Conservation (phyloP, 2,113 vertebrate species). For the Cheirogaleus medius region DNA sequence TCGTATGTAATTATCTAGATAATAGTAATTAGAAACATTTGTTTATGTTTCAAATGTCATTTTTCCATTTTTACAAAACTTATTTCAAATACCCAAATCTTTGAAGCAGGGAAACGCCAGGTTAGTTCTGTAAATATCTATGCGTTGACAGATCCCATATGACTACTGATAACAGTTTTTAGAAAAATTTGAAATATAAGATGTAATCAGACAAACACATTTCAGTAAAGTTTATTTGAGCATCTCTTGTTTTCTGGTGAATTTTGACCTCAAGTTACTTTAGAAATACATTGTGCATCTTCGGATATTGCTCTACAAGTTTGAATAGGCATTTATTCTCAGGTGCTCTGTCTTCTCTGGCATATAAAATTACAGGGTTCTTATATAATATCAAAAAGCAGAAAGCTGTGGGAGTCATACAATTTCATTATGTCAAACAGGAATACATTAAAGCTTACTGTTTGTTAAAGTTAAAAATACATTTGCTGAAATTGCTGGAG, state of each 20-base stretch:
- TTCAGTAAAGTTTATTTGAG: constrained; percentile 51
- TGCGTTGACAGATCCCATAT: constrained; percentile 3
- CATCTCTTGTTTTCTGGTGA: constrained; percentile 55
- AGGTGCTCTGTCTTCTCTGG: constrained; percentile 76
- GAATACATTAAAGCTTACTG: constrained; percentile 75
- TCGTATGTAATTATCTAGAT: constrained; percentile 52
- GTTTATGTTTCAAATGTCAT: constrained; percentile 62
- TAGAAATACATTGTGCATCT: constrained; percentile 60
- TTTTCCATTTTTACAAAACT: constrained; percentile 62
- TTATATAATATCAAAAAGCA: constrained; percentile 78
- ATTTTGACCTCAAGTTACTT: constrained; percentile 62
- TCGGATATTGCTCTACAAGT: constrained; percentile 59
- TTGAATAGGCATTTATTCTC: constrained; percentile 76
- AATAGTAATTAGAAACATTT: constrained; percentile 64
- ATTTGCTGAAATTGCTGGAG: constrained; percentile 64
- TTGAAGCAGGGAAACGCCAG: not conserved
- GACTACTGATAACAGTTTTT: constrained; percentile 36
- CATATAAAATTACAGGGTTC: constrained; percentile 80
- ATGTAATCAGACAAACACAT: constrained; percentile 53
- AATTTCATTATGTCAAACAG: constrained; percentile 77
- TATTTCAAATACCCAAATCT: constrained; percentile 58
- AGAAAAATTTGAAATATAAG: constrained; percentile 20
- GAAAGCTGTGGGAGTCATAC: constrained; percentile 73
- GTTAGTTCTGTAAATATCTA: constrained; percentile 23
- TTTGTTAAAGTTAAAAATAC: constrained; percentile 78